Percentiles rank a stretch among this genome's conserved stretches.
phyloP scores from a whole-genome alignment of 35 echinoderm and acorn worm species.

The Apostichopus japonicus region DNA sequence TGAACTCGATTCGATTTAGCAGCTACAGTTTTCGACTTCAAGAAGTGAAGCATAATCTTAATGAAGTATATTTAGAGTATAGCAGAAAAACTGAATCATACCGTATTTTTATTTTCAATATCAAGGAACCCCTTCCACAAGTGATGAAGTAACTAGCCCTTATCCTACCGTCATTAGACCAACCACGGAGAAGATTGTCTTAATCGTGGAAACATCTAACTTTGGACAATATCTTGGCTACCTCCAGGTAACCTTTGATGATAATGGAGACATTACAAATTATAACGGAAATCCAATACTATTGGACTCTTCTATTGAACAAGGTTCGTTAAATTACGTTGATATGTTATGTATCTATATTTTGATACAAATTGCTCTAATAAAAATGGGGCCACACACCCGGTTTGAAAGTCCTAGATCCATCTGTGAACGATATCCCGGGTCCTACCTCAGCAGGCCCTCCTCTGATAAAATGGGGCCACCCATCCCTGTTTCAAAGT shows the following conservation, averaged over 20 bases:
- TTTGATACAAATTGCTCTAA: too few species aligned
- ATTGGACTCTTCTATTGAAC: slow-evolving; percentile 70
- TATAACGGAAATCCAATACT: slow-evolving; percentile 88
- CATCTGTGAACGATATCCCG: too few species aligned
- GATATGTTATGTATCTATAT: not conserved
- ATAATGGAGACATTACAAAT: slow-evolving; percentile 62
- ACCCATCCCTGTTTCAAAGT: too few species aligned
- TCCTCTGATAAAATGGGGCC: too few species aligned
- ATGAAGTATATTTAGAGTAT: too few species aligned
- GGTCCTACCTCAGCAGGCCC: too few species aligned
- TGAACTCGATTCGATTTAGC: too few species aligned
- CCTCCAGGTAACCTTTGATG: slow-evolving; percentile 78
- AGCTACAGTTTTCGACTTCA: too few species aligned
- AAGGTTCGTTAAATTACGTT: slow-evolving; percentile 50
- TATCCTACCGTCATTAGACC: slow-evolving; percentile 80
- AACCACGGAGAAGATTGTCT: slow-evolving; percentile 11
- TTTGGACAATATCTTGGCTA: slow-evolving; percentile 95
- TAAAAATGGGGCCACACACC: too few species aligned
- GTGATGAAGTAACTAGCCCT: slow-evolving; percentile 52
- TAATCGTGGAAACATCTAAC: slow-evolving; percentile 75
- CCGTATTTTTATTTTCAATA: not conserved
- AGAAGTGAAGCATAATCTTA: too few species aligned
- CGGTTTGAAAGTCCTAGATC: too few species aligned
- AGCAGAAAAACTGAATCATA: too few species aligned
- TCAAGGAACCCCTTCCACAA: slow-evolving; percentile 21